Evolutionary conservation across 2,888 invertebrate species (phyloP).

Genomic region (Caenorhabditis japonica): DNA sequence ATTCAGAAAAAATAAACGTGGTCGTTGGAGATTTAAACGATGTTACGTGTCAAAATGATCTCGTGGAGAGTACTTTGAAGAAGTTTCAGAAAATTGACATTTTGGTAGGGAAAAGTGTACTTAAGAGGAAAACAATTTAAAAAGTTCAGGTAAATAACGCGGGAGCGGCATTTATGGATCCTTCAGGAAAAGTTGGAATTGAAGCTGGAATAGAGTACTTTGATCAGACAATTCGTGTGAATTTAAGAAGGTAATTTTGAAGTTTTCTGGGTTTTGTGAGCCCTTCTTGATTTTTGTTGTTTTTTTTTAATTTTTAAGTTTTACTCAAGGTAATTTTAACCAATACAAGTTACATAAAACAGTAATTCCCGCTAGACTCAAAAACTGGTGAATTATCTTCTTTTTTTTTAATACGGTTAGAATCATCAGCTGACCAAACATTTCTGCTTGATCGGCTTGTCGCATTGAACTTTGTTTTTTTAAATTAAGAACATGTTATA

Average conservation of each 20-base stretch:
- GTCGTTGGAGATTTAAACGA: conserved; percentile 10
- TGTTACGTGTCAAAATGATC: conserved; percentile 6
- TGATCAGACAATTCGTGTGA: conserved; percentile 10
- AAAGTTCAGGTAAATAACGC: conserved; percentile 17
- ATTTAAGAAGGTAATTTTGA: conserved; percentile 3
- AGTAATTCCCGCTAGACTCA: no score
- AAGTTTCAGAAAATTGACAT: conserved; percentile 30
- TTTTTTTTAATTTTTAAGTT: no score
- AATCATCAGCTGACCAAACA: no score
- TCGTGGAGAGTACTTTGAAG: conserved; percentile 11
- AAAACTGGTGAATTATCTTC: no score
- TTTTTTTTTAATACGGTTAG: no score
- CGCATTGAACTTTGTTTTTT: no score
- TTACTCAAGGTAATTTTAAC: no score
- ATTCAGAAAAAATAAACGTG: conserved; percentile 2
- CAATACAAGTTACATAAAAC: no score
- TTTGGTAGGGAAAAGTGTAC: neutral
- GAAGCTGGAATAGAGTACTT: conserved; percentile 10
- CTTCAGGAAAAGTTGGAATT: conserved; percentile 1
- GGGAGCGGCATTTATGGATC: conserved; percentile 10
- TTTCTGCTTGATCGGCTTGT: no score
- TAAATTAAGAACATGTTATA: no score
- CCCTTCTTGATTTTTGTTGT: no score
- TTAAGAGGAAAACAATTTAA: neutral
- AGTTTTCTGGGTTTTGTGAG: no score